Base-by-base conservation (phyloP, 2,113 vertebrate species). In the Thermophis baileyi region DNA sequence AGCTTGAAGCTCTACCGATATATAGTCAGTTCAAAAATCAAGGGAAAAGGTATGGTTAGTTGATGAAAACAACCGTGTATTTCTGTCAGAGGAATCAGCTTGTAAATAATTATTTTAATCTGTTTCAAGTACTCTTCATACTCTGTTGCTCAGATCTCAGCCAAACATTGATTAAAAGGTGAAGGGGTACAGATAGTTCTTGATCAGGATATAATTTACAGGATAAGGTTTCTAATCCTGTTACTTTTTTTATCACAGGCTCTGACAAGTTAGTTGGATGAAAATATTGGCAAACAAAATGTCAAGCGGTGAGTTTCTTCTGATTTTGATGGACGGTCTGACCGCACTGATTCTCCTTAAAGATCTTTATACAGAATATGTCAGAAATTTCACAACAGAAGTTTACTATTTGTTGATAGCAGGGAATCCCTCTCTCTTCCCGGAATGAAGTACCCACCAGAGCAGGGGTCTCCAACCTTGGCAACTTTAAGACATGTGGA, bases 11-110 rank as follows among this genome's bases (percentile, higher is more conserved):
- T 49, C 16, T 49, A 10, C 5, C 11, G 1, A 6, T 22, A 50
- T 51, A 49, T 40, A 87, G 35, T 53, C 55, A 49, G 24, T 87
- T 0, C 0, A 50, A 0, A 0, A 81, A 88, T 74, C 89, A 40
- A 44, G 0, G 0, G 47, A 44, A 81, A 25, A 0, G 25, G 0
- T 25, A 0, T 8, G 16, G 0, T 0, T 40, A 88, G 81, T 55
- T 63, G 54, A 50, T 35, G 40, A 0, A 0, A 91, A 90, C 0
- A 0, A 0, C 0, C n/a, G 8, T 27, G 57, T 44, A 85, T 55
- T 40, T 8, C 0, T 0, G 7, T 86, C 87, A 91, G 91, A 49
- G 85, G 24, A 92, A 93, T n/a, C 35, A 92, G 53, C 46, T 30
- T 35, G 69, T 90, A 88, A 47, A 86, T 5, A 74, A 20, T 22